phyloP scores from a whole-genome alignment of 2,888 invertebrate species.

The Cryptocephalus moraei region DNA sequence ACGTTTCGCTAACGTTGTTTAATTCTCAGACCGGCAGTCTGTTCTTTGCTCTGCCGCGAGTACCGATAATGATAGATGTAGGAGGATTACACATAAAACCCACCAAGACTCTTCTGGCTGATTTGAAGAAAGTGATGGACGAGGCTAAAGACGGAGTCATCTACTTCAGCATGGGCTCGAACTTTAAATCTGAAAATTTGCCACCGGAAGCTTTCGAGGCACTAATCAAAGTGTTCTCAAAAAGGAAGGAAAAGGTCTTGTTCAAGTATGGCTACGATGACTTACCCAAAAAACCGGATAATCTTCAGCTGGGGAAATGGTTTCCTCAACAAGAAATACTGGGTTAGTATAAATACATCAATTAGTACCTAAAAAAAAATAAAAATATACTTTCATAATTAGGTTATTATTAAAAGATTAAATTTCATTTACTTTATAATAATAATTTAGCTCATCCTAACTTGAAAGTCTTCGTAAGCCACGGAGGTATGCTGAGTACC shows the following conservation, averaged over 20 bases:
- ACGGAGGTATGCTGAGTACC: slow-evolving; percentile 41
- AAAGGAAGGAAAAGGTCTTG: slow-evolving; percentile 50
- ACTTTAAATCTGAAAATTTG: slow-evolving; percentile 44
- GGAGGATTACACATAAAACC: slow-evolving; percentile 42
- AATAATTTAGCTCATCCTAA: slow-evolving; percentile 35
- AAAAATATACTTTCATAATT: too few species aligned
- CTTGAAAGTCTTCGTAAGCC: slow-evolving; percentile 39
- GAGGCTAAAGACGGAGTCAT: slow-evolving; percentile 33
- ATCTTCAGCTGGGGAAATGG: slow-evolving; percentile 53
- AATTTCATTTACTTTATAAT: too few species aligned
- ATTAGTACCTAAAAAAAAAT: too few species aligned
- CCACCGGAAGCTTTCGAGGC: slow-evolving; percentile 40
- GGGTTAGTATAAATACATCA: too few species aligned
- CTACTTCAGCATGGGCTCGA: slow-evolving; percentile 44
- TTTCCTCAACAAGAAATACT: slow-evolving; percentile 46
- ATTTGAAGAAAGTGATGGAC: slow-evolving; percentile 19
- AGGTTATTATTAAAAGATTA: too few species aligned
- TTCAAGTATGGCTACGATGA: slow-evolving; percentile 59
- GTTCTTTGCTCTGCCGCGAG: slow-evolving; percentile 38
- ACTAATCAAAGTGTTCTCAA: slow-evolving; percentile 47
- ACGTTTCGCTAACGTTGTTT: slow-evolving; percentile 24
- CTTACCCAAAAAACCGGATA: slow-evolving; percentile 43
- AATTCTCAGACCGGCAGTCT: slow-evolving; percentile 40
- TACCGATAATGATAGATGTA: slow-evolving; percentile 46
- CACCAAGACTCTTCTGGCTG: slow-evolving; percentile 20